Evolutionary conservation across 30 jellyfish, hydroid and myxozoan species (phyloP).

Genomic region (Chrysaora quinquecirrha): DNA sequence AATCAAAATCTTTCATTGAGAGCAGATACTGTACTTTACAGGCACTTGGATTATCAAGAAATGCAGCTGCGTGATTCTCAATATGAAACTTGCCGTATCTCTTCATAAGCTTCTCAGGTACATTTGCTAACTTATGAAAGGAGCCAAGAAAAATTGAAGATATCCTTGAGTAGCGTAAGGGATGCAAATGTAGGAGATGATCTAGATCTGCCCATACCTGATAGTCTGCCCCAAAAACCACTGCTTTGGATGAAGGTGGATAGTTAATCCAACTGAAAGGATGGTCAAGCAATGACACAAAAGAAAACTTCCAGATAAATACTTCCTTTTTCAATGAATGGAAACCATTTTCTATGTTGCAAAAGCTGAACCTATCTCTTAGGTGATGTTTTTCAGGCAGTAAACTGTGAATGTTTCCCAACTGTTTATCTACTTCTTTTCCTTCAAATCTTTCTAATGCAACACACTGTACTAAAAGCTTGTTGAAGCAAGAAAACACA

Average conservation of each 20-base stretch:
- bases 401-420: background rate
- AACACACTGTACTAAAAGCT: background rate
- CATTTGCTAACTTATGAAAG: conserved; percentile 32
- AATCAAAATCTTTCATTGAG: conserved; percentile 47
- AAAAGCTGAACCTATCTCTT: background rate
- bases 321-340: background rate
- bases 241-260: conserved; percentile 25
- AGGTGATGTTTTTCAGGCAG: background rate
- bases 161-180: conserved; percentile 38
- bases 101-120: conserved; percentile 27
- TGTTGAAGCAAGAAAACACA: background rate
- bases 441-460: background rate
- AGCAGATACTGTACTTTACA: too few relatives aligned
- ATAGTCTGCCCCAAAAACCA: too few relatives aligned
- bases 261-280: conserved; percentile 44
- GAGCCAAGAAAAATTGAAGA: conserved; percentile 29
- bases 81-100: conserved; percentile 51
- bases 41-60: too few relatives aligned
- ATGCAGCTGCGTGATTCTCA: conserved; percentile 56
- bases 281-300: conserved; percentile 20
- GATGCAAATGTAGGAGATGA: too few relatives aligned
- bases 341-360: background rate
- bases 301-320: conserved; percentile 15
- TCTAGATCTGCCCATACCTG: conserved; percentile 58
- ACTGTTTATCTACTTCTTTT: background rate